Evolutionary conservation across 2,888 invertebrate species (phyloP).

Genomic region (Pterostichus niger): DNA sequence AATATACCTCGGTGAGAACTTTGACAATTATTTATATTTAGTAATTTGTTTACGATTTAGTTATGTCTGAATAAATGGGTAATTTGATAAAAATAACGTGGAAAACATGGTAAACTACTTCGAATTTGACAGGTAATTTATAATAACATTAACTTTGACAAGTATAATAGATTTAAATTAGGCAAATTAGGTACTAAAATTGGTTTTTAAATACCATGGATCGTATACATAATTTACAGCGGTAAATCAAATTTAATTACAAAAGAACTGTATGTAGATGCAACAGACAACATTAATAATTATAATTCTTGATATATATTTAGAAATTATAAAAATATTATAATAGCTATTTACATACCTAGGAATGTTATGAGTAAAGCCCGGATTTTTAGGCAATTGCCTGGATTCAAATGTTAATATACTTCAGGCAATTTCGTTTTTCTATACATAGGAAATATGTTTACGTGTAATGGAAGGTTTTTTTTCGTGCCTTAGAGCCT

Average conservation of each 20-base stretch:
- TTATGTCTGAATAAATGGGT: background rate
- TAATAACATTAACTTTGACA: slow-evolving; percentile 14
- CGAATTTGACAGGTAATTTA: slow-evolving; percentile 16
- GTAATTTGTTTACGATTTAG: background rate
- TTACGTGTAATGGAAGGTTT: too few relatives aligned
- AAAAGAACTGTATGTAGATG: background rate
- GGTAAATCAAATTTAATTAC: slow-evolving; percentile 28
- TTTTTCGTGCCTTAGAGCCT: too few relatives aligned
- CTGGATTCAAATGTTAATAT: too few relatives aligned
- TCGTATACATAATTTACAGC: slow-evolving; percentile 2
- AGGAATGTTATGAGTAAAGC: too few relatives aligned
- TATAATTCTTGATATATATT: too few relatives aligned
- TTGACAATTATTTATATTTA: slow-evolving; percentile 4
- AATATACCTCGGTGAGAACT: background rate
- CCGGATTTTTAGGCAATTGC: too few relatives aligned
- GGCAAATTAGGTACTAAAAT: slow-evolving; percentile 15
- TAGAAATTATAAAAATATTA: too few relatives aligned
- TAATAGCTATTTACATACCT: too few relatives aligned
- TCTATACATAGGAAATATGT: too few relatives aligned
- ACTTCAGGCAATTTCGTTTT: too few relatives aligned
- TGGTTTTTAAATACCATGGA: background rate
- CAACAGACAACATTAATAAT: too few relatives aligned
- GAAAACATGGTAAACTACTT: background rate
- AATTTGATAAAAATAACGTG: slow-evolving; percentile 5
- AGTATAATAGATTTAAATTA: slow-evolving; percentile 16